These are phyloP conservation scores for Eulemur coronatus DNA, from an alignment of 2,797 vertebrate genomes.

Conservation along the genomic window DNA sequence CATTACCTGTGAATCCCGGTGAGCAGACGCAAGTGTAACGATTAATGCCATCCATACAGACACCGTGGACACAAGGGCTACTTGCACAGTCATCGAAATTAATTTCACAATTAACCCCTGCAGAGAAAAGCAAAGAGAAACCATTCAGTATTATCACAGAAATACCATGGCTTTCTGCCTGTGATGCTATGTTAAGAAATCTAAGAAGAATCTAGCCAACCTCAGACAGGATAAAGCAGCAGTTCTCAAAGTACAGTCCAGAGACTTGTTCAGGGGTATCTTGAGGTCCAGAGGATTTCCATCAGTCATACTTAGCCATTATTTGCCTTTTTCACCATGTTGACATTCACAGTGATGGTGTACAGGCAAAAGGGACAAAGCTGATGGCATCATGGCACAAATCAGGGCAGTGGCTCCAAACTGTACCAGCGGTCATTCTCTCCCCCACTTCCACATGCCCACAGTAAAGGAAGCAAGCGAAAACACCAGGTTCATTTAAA, in stretches of 20 bases:
- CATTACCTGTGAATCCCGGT: conserved; percentile 94
- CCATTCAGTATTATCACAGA: neutral
- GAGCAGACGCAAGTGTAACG: conserved; percentile 93
- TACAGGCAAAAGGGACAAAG: neutral
- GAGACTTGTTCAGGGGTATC: neutral
- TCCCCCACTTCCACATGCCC: neutral
- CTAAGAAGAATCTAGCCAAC: neutral
- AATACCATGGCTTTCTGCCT: neutral
- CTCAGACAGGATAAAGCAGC: neutral
- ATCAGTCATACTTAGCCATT: neutral
- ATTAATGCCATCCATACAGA: conserved; percentile 93
- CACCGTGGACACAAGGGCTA: conserved; percentile 92
- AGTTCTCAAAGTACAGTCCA: neutral
- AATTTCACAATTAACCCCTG: conserved; percentile 95
- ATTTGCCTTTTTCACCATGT: neutral
- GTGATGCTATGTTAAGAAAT: neutral
- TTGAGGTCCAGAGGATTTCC: neutral
- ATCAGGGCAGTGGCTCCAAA: neutral
- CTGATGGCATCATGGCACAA: neutral
- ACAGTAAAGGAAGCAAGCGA: neutral
- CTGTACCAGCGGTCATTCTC: neutral
- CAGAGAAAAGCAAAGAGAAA: neutral
- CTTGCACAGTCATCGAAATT: conserved; percentile 95
- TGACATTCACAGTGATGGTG: neutral
- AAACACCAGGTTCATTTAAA: neutral